Evolutionary conservation across 2,113 vertebrate species (phyloP).

Genomic region (Suricata suricatta): DNA sequence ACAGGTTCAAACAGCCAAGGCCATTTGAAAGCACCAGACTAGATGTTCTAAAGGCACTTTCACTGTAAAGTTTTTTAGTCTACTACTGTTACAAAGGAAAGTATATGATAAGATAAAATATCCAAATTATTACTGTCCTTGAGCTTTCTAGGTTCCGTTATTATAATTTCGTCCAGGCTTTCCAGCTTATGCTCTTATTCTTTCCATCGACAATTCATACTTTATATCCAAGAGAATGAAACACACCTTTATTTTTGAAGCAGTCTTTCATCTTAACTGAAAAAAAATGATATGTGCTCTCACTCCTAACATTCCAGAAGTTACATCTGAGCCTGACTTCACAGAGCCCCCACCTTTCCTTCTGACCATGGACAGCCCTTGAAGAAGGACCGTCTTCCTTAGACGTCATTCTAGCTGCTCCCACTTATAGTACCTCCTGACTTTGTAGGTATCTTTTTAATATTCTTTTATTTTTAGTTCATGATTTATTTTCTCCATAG

Average conservation of each 20-base stretch:
- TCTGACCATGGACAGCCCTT: neutral
- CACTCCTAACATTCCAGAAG: neutral
- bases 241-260: neutral
- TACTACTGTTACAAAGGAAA: neutral
- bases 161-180: neutral
- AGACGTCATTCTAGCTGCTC: neutral
- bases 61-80: neutral
- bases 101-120: neutral
- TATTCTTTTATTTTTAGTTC: neutral
- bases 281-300: neutral
- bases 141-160: neutral
- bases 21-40: neutral
- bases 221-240: neutral
- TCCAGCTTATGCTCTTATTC: neutral
- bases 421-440: neutral
- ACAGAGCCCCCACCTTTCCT: neutral
- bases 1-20: neutral
- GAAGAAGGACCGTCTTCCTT: neutral
- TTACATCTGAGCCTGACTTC: neutral
- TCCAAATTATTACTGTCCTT: neutral
- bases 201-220: neutral
- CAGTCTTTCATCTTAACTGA: neutral
- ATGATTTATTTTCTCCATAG: conserved; percentile 23
- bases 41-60: neutral
- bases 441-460: neutral